Evolutionary conservation across 2,113 vertebrate genomes (phyloP).

Genomic region (Catharus bicknelli): DNA sequence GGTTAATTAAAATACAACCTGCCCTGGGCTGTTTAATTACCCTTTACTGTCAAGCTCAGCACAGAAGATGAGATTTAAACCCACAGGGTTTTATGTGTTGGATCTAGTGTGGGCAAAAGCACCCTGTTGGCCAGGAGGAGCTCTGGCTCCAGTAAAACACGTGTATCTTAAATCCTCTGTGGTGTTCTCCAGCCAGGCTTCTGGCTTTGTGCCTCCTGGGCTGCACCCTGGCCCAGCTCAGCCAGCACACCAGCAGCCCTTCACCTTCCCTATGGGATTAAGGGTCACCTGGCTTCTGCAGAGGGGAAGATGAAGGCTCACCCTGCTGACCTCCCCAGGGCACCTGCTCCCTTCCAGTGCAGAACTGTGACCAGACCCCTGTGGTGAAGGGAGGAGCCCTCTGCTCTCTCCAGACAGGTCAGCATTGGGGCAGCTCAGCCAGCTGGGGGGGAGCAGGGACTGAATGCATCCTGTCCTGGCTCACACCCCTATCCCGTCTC

Average conservation of each 20-base stretch:
- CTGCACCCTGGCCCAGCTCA: neutral
- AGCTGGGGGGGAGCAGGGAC: neutral
- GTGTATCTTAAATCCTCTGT: accelerated
- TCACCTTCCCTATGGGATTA: accelerated
- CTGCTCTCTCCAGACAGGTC: accelerated
- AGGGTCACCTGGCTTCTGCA: accelerated
- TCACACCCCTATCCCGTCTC: neutral
- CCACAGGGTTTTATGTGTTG: neutral
- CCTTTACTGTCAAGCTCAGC: neutral
- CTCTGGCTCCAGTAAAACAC: neutral
- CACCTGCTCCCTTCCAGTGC: neutral
- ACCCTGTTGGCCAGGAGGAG: neutral
- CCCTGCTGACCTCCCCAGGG: neutral
- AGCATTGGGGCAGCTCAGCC: accelerated
- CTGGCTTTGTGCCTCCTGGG: neutral
- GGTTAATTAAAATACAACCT: neutral
- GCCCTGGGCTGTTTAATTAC: neutral
- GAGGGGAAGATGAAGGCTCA: neutral
- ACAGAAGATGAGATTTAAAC: neutral
- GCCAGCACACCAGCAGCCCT: neutral
- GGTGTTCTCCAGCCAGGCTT: neutral
- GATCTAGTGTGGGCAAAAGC: neutral
- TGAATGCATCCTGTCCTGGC: too few relatives aligned
- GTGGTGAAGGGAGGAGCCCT: neutral
- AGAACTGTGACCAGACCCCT: accelerated